A percentile compares a stretch with the other conserved stretches of the same genome.
Evolutionary conservation across 2,797 vertebrate species (phyloP).

Genomic region (Triplophysa yarkandensis): DNA sequence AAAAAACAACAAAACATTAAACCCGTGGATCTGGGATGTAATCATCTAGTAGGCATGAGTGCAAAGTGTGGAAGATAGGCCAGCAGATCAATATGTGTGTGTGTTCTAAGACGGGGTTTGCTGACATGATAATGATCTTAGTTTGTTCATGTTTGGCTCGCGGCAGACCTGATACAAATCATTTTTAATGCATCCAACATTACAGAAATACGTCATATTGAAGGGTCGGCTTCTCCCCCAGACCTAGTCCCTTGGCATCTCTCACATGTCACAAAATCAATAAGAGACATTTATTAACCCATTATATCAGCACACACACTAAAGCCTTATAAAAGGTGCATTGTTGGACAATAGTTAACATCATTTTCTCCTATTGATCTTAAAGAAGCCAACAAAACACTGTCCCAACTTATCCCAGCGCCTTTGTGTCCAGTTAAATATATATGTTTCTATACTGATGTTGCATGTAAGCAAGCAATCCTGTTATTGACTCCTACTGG

Average conservation of each 20-base stretch:
- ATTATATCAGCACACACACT: slow-evolving; percentile 50
- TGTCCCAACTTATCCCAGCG: no score
- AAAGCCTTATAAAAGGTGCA: slow-evolving; percentile 32
- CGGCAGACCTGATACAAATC: no score
- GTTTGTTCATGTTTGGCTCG: slow-evolving; percentile 19
- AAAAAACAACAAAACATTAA: neutral
- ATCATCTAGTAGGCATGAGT: neutral
- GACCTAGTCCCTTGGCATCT: slow-evolving; percentile 54
- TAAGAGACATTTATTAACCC: slow-evolving; percentile 61
- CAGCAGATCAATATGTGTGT: neutral
- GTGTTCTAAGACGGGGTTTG: neutral
- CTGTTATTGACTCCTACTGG: neutral
- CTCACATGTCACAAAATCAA: slow-evolving; percentile 58
- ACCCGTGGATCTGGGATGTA: neutral
- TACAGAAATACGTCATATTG: no score
- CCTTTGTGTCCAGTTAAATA: neutral
- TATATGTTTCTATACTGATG: no score
- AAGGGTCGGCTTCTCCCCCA: no score
- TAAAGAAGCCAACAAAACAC: neutral
- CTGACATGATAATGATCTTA: neutral
- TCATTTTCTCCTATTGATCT: neutral
- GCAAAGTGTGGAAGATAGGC: neutral
- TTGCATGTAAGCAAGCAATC: neutral
- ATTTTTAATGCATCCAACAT: no score
- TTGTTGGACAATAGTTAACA: slow-evolving; percentile 23